These are phyloP conservation scores for Trematomus bernacchii DNA, from an alignment of 2,797 vertebrate genomes.

Conservation along the genomic window DNA sequence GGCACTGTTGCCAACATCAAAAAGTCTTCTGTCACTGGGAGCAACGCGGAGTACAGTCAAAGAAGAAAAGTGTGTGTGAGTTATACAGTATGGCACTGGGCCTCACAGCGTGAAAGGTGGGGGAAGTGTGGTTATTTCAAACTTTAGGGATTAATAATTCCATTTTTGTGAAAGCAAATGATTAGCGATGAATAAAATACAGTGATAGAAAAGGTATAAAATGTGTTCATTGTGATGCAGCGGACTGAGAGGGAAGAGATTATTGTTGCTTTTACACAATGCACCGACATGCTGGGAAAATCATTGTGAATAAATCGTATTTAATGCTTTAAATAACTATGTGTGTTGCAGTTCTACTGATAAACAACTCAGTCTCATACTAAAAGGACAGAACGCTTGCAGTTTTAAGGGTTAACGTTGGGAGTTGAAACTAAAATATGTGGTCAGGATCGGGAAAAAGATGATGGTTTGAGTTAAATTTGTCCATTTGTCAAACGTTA, in stretches of 20 bases:
- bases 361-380: too few relatives aligned
- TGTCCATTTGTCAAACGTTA: too few relatives aligned
- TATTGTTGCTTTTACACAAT: neutral
- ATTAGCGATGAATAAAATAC: neutral
- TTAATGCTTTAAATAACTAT: neutral
- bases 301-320: too few relatives aligned
- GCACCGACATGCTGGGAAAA: neutral
- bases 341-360: neutral
- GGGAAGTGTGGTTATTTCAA: slow-evolving; percentile 24
- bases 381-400: too few relatives aligned
- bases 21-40: slow-evolving; percentile 62
- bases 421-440: too few relatives aligned
- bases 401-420: too few relatives aligned
- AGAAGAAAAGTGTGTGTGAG: slow-evolving; percentile 24
- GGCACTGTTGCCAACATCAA: slow-evolving; percentile 68
- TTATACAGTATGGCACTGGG: slow-evolving; percentile 1
- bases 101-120: slow-evolving; percentile 24
- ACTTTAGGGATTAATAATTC: slow-evolving; percentile 19
- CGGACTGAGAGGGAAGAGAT: neutral
- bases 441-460: too few relatives aligned
- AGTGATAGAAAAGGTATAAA: neutral
- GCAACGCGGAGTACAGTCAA: slow-evolving; percentile 37
- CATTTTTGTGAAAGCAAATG: slow-evolving; percentile 17
- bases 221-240: neutral
- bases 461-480: too few relatives aligned